phyloP scores from a whole-genome alignment of 2,797 vertebrate genomes.

The Propithecus deckenii region DNA sequence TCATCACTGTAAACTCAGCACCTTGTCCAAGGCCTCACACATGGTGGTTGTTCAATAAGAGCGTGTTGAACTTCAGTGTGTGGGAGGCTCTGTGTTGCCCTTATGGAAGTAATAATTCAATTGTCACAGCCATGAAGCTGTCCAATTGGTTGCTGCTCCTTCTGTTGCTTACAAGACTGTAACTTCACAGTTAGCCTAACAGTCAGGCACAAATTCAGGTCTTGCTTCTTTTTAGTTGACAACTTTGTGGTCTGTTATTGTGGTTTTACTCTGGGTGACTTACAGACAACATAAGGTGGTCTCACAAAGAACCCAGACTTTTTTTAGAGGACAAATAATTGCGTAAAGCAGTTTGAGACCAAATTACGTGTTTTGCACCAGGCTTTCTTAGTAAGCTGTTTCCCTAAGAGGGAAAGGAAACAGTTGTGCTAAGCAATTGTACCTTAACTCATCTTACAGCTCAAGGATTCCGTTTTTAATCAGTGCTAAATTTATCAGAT shows the following conservation, averaged over 20 bases:
- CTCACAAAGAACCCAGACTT: neutral
- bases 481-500: constrained; percentile 64
- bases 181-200: neutral
- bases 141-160: neutral
- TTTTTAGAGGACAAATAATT: neutral
- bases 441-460: constrained; percentile 5
- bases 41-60: neutral
- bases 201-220: neutral
- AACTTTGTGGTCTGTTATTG: neutral
- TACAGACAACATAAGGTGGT: neutral
- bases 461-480: constrained; percentile 55
- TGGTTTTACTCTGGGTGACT: neutral
- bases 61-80: neutral
- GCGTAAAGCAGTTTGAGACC: neutral
- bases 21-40: neutral
- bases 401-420: neutral
- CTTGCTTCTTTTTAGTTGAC: neutral
- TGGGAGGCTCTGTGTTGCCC: neutral
- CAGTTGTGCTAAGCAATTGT: neutral
- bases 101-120: neutral
- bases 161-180: neutral
- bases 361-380: neutral
- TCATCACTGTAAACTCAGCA: neutral
- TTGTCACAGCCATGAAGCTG: neutral
- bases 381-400: neutral